phyloP scores from a whole-genome alignment of 1,140 invertebrate genomes.

The Carcinoscorpius rotundicauda region DNA sequence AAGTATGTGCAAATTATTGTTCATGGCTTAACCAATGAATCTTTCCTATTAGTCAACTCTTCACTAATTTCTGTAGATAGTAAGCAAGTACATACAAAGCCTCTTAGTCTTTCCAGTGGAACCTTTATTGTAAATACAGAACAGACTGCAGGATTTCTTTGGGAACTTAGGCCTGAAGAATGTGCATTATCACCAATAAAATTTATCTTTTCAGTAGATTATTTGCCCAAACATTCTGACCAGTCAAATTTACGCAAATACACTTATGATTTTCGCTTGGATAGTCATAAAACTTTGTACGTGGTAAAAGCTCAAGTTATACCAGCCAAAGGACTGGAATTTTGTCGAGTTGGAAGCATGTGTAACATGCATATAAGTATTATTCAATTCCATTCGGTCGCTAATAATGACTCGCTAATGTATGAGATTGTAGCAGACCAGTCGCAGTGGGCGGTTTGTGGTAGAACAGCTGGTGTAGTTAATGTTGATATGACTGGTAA shows the following conservation, averaged over 20 bases:
- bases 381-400: constrained; percentile 32
- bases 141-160: constrained; percentile 20
- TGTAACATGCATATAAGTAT: constrained; percentile 70
- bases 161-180: constrained; percentile 20
- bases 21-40: constrained; percentile 47
- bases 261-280: constrained; percentile 20
- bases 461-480: constrained; percentile 63
- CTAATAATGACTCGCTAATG: constrained; percentile 51
- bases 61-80: constrained; percentile 37
- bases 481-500: constrained; percentile 55
- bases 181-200: constrained; percentile 8
- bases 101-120: not conserved
- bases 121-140: constrained; percentile 24
- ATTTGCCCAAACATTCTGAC: constrained; percentile 6
- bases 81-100: constrained; percentile 19
- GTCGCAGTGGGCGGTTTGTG: constrained; percentile 82
- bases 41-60: constrained; percentile 44
- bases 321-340: constrained; percentile 63
- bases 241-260: constrained; percentile 6
- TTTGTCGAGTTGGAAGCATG: constrained; percentile 75
- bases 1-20: constrained; percentile 38
- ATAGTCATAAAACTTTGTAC: constrained; percentile 51
- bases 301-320: constrained; percentile 66
- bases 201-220: constrained; percentile 18
- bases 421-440: constrained; percentile 85